These are phyloP conservation scores for Andrena flavipes DNA, from an alignment of 2,888 invertebrate genomes.

Conservation along the genomic window DNA sequence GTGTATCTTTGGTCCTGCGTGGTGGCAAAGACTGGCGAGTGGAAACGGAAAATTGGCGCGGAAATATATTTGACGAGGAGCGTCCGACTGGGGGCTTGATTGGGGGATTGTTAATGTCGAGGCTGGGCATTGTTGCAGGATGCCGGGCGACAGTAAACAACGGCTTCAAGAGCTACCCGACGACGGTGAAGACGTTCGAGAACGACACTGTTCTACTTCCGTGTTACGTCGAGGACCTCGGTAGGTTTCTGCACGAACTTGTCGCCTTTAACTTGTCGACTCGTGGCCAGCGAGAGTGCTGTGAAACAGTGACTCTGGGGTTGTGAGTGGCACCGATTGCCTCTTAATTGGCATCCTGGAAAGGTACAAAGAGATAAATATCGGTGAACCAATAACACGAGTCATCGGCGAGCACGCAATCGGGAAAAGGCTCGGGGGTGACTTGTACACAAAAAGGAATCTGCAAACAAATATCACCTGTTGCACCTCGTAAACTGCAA, in stretches of 20 bases:
- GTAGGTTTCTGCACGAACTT: constrained; percentile 85
- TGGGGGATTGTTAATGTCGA: not conserved
- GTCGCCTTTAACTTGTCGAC: not conserved
- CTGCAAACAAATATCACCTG: constrained; percentile 43
- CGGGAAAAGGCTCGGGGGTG: not conserved
- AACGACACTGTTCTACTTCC: constrained; percentile 92
- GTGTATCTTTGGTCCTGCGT: not conserved
- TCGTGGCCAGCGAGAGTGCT: too few relatives aligned
- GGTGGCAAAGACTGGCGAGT: not conserved
- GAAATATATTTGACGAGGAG: not conserved
- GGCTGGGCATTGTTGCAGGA: constrained; percentile 38
- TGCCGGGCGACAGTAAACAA: constrained; percentile 83
- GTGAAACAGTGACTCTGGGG: too few relatives aligned
- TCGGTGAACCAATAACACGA: not conserved
- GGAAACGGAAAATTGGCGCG: not conserved
- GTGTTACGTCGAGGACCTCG: constrained; percentile 89
- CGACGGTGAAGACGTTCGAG: constrained; percentile 91
- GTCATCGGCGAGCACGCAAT: not conserved
- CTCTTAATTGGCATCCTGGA: not conserved
- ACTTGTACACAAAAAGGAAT: not conserved
- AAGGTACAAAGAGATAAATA: not conserved
- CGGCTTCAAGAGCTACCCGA: constrained; percentile 90
- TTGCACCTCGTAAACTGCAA: constrained; percentile 26
- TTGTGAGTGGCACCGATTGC: not conserved
- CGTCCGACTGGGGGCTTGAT: not conserved